Evolutionary conservation across 2,888 invertebrate species (phyloP).

Genomic region (Xanthorhoe spadicearia): DNA sequence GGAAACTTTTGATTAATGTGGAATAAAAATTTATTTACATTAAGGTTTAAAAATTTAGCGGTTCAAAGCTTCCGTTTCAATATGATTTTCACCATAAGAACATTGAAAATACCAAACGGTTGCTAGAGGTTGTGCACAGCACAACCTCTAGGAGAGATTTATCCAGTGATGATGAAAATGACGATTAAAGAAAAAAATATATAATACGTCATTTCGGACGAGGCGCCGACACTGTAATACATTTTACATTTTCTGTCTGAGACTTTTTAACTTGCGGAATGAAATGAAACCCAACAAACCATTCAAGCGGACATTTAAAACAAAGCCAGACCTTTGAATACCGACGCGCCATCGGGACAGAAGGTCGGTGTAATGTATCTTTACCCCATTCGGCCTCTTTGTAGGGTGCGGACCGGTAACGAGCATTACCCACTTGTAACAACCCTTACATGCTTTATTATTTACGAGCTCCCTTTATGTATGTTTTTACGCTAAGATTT

Average conservation of each 20-base stretch:
- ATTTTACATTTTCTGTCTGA: neutral
- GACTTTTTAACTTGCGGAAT: conserved; percentile 8
- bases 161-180: too few relatives aligned
- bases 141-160: too few relatives aligned
- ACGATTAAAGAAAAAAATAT: too few relatives aligned
- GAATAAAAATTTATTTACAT: neutral
- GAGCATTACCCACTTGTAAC: conserved; percentile 75
- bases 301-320: conserved; percentile 41
- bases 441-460: conserved; percentile 79
- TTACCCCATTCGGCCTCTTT: conserved; percentile 75
- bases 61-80: too few relatives aligned
- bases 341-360: conserved; percentile 65
- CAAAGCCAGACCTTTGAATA: conserved; percentile 53
- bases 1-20: conserved; percentile 17
- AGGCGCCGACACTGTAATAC: too few relatives aligned
- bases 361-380: conserved; percentile 76
- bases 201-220: too few relatives aligned
- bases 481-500: conserved; percentile 83
- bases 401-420: conserved; percentile 75
- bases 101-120: too few relatives aligned
- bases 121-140: too few relatives aligned
- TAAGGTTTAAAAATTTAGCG: neutral
- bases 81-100: too few relatives aligned
- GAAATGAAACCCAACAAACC: conserved; percentile 17
- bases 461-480: conserved; percentile 82